A percentile compares a stretch with the other conserved stretches of the same genome.
phyloP scores from a whole-genome alignment of 2,888 invertebrate genomes.

The Brachypterus glaber region DNA sequence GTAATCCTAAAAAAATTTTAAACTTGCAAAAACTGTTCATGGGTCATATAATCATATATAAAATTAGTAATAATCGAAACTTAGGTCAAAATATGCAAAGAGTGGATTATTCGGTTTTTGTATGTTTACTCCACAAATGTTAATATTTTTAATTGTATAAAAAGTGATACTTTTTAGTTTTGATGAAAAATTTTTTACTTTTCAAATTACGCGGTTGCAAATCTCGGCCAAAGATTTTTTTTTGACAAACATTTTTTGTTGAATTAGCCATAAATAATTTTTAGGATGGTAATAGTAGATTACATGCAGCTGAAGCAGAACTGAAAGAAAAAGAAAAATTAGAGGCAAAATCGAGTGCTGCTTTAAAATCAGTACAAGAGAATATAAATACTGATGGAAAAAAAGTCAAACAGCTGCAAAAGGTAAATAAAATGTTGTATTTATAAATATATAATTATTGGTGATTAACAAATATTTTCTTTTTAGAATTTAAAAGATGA shows the following conservation, averaged over 20 bases:
- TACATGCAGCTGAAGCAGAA: constrained; percentile 54
- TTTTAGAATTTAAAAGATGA: constrained; percentile 55
- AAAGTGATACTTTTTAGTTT: no score
- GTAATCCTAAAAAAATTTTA: no score
- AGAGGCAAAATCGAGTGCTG: constrained; percentile 57
- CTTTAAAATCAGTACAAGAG: constrained; percentile 55
- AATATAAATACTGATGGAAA: constrained; percentile 58
- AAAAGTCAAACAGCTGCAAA: constrained; percentile 56
- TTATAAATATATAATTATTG: constrained; percentile 3
- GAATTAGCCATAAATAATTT: constrained; percentile 14
- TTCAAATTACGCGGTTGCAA: no score
- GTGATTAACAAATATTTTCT: neutral
- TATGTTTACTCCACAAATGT: no score
- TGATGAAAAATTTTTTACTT: no score
- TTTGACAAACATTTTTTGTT: neutral
- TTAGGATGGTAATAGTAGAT: constrained; percentile 57
- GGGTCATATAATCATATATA: no score
- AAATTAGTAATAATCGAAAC: no score
- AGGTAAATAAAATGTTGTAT: constrained; percentile 28
- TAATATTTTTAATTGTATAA: no score
- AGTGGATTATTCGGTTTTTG: no score
- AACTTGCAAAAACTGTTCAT: no score
- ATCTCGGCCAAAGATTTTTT: no score
- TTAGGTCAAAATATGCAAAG: no score
- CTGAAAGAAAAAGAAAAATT: constrained; percentile 54